A percentile compares a stretch with the other conserved stretches of the same genome.
Conservation (phyloP, 2,113 vertebrate species). For the Tricholaema leucomelas region DNA sequence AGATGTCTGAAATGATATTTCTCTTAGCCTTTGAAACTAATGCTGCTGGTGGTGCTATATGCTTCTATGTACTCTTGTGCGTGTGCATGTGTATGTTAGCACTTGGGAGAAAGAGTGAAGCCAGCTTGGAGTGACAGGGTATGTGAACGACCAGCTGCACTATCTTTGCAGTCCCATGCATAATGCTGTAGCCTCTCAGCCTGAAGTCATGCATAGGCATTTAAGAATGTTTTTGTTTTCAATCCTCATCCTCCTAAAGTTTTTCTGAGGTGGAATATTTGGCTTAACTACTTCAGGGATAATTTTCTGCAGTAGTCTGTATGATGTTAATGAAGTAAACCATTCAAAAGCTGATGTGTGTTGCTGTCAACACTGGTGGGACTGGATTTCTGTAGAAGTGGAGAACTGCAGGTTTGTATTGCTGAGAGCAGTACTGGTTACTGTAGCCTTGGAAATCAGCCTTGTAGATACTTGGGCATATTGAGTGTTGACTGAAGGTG, state of each 20-base stretch:
- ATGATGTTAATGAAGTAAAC: background rate
- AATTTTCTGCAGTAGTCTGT: background rate
- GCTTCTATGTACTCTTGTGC: background rate
- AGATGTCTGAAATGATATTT: background rate
- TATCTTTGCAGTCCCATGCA: background rate
- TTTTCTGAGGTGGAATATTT: background rate
- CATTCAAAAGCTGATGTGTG: background rate
- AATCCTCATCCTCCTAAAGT: background rate
- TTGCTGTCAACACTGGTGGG: background rate
- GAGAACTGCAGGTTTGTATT: background rate
- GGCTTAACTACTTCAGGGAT: background rate
- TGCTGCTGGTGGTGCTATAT: background rate
- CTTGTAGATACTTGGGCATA: background rate
- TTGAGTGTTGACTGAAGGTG: background rate
- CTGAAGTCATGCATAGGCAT: background rate
- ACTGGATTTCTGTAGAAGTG: background rate
- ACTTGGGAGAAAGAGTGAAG: rapidly evolving
- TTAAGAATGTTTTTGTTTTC: background rate
- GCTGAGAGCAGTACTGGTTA: background rate
- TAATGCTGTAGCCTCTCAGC: background rate
- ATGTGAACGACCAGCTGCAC: background rate
- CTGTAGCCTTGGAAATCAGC: background rate
- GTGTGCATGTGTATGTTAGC: background rate
- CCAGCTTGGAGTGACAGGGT: background rate
- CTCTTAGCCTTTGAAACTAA: background rate